A percentile compares a stretch with the other conserved stretches of the same genome.
Evolutionary conservation across 1,140 invertebrate genomes (phyloP).

Genomic region (Bombus sibiricus): DNA sequence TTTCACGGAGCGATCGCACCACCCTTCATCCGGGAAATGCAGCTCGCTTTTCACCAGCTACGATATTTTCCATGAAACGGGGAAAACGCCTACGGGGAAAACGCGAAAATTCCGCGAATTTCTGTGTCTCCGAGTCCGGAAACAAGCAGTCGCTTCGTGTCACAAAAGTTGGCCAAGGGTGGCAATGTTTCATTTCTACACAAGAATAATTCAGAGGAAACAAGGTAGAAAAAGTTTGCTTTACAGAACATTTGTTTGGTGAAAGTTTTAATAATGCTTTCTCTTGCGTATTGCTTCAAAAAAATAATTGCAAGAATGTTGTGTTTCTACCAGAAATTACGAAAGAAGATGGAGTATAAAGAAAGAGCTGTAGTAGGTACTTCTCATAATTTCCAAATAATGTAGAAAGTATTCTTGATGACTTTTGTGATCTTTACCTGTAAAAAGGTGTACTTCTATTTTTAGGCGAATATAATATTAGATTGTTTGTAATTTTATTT

Average conservation of each 20-base stretch:
- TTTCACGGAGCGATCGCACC: not conserved
- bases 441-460: no score
- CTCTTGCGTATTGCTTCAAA: no score
- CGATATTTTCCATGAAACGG: not conserved
- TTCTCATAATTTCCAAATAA: no score
- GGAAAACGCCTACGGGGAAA: not conserved
- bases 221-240: not conserved
- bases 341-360: no score
- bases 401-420: no score
- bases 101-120: constrained; percentile 12
- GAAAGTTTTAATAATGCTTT: not conserved
- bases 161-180: constrained; percentile 27
- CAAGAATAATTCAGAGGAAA: not conserved
- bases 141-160: constrained; percentile 28
- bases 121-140: not conserved
- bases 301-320: not conserved
- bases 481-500: no score
- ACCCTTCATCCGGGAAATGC: not conserved
- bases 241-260: no score
- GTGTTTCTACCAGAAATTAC: not conserved
- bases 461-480: no score
- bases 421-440: no score
- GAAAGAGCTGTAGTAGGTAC: no score
- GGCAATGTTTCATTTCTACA: constrained; percentile 1
- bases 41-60: not conserved